Conservation (phyloP, 53 echinoderm and acorn worm species). For the Echinarachnius parma region DNA sequence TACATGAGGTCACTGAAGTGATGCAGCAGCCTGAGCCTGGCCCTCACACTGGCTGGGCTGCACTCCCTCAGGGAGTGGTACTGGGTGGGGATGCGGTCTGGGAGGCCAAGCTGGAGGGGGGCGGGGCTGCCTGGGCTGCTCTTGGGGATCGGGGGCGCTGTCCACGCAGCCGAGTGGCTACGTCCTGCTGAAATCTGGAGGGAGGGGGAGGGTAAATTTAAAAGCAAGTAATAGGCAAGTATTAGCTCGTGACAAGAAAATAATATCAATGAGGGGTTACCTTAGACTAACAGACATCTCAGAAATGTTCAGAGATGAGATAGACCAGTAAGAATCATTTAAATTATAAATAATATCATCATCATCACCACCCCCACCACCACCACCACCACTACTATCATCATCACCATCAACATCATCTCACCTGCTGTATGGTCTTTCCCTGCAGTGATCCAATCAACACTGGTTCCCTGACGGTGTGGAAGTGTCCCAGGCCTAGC, state of each 20-base stretch:
- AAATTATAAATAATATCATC: no score
- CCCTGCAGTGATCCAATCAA: slow-evolving; percentile 73
- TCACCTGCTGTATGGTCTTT: slow-evolving; percentile 91
- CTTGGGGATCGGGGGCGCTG: slow-evolving; percentile 83
- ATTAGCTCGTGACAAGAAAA: background rate
- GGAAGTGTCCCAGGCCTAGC: slow-evolving; percentile 90
- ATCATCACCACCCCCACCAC: no score
- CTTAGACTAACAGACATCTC: background rate
- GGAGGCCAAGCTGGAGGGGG: slow-evolving; percentile 91
- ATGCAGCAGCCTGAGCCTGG: slow-evolving; percentile 78
- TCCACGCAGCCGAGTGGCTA: slow-evolving; percentile 96
- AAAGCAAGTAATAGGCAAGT: background rate
- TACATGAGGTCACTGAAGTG: slow-evolving; percentile 99
- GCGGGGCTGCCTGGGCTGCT: slow-evolving; percentile 86
- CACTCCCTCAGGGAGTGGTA: slow-evolving; percentile 82
- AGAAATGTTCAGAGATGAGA: no score
- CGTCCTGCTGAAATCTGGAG: slow-evolving; percentile 95
- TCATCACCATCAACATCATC: background rate
- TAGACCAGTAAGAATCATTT: no score
- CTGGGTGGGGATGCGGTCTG: slow-evolving; percentile 77
- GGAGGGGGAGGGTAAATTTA: no score
- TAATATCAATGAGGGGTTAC: no score
- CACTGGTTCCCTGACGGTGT: slow-evolving; percentile 80
- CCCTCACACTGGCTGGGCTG: slow-evolving; percentile 62
- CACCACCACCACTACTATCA: background rate